Base-by-base conservation (phyloP, 2,888 invertebrate species). In the Dascillus cervinus region DNA sequence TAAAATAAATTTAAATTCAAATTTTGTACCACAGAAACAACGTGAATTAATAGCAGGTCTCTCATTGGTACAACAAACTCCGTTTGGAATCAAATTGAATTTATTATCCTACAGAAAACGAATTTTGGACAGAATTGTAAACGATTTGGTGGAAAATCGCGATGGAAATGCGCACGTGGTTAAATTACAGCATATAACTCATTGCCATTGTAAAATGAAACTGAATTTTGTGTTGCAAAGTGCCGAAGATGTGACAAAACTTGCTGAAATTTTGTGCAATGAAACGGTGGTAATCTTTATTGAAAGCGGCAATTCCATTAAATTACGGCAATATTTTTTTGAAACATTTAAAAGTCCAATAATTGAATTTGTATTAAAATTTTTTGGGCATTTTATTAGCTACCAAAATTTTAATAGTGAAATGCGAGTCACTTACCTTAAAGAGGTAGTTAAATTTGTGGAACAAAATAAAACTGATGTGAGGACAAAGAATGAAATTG, bases 251-350 rank as follows among this genome's bases (percentile, higher is more conserved):
- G 44, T 53, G 27, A 28, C 27, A n/a, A 26, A 29, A 10, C 31
- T 56, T 3, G 24, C 52, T 8, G 30, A 48, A 3, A 44, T 42
- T 29, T 32, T 60, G 11, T 51, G 43, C 22, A 29, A 43, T n/a
- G 17, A 36, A 25, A 44, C 25, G 21, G 11, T 27, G 17, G 47
- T 57, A 9, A 50, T 44, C 30, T 37, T 46, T 32, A 28, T 46
- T 10, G 50, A 57, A 11, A 43, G 38, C 13, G 39, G 44, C 4
- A 39, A 44, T 13, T 43, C 47, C 20, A 28, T 49, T 3, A 29
- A 32, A 13, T 49, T 53, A 31, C 60, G 60, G 3, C 29, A 41
- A 8, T 62, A 53, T 35, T 44, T 62, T 11, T 36, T 59, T 15
- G 37, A 43, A 11, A 49, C 38, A 12, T 62, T 61, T 36, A 49